A percentile compares a stretch with the other conserved stretches of the same genome.
These are phyloP conservation scores for Oryzias melastigma DNA, from an alignment of 2,113 vertebrate species.

Conservation along the genomic window DNA sequence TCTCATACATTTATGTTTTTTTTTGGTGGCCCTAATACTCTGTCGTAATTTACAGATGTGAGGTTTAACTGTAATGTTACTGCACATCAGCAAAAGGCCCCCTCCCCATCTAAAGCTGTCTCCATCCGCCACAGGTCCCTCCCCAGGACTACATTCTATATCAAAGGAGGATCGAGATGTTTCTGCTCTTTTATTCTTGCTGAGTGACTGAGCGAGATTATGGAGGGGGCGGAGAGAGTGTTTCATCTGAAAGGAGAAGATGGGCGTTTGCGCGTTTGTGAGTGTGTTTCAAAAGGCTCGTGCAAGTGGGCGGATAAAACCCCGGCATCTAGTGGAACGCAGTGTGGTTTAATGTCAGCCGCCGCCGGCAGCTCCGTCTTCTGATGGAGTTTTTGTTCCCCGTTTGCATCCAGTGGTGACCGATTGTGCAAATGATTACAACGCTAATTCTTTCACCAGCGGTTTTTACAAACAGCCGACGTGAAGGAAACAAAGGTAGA, in stretches of 20 bases:
- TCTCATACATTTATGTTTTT: too few species aligned
- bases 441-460: constrained; percentile 14
- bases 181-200: constrained; percentile 7
- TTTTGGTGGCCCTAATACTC: too few species aligned
- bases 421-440: constrained; percentile 33
- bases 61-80: too few species aligned
- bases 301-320: constrained; percentile 49
- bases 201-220: constrained; percentile 48
- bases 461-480: not conserved
- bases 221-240: constrained; percentile 36
- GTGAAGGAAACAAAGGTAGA: constrained; percentile 13
- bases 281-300: constrained; percentile 26
- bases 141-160: not conserved
- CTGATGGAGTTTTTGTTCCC: constrained; percentile 27
- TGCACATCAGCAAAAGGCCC: not conserved
- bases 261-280: constrained; percentile 30
- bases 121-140: not conserved
- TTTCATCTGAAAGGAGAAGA: constrained; percentile 44
- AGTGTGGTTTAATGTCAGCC: constrained; percentile 30
- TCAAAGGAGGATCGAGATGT: constrained; percentile 23
- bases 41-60: too few species aligned
- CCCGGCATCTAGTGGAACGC: constrained; percentile 48
- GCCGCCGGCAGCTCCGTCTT: constrained; percentile 24
- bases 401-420: constrained; percentile 25
- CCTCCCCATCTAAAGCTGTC: not conserved